Conservation (phyloP, 2,113 vertebrate species). For the Rhinolophus sinicus region DNA sequence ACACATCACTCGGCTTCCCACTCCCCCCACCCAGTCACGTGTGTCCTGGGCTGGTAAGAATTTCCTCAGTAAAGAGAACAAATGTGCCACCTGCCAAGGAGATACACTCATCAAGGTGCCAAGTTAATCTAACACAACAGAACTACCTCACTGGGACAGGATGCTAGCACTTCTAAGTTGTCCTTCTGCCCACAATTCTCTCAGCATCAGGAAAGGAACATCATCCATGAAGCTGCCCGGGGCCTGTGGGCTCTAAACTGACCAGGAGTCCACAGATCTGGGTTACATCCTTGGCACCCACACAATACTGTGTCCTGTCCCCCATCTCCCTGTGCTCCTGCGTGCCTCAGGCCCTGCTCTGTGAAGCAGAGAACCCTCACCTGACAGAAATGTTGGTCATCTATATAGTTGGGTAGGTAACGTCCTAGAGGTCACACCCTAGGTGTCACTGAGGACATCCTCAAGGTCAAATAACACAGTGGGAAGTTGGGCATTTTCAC, state of each 20-base stretch:
- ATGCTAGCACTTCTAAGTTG: neutral
- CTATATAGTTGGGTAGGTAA: neutral
- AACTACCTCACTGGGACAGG: fast-evolving
- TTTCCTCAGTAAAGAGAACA: neutral
- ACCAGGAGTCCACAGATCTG: neutral
- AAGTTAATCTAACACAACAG: fast-evolving
- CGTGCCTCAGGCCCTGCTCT: fast-evolving
- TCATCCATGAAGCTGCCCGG: neutral
- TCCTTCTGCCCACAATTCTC: neutral
- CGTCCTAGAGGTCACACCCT: neutral
- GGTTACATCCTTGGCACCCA: neutral
- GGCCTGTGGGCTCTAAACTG: neutral
- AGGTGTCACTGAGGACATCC: neutral
- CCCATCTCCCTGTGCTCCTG: neutral
- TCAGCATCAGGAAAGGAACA: fast-evolving
- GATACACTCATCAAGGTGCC: fast-evolving
- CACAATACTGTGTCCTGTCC: fast-evolving
- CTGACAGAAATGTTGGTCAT: neutral
- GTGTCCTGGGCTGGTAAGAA: neutral
- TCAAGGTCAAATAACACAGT: neutral
- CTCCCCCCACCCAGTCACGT: neutral
- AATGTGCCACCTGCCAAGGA: neutral
- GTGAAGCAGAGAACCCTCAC: neutral
- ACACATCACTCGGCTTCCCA: slow-evolving; percentile 23
- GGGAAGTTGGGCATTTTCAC: neutral